Conservation (phyloP, 2,797 vertebrate species). For the Vespertilio murinus region DNA sequence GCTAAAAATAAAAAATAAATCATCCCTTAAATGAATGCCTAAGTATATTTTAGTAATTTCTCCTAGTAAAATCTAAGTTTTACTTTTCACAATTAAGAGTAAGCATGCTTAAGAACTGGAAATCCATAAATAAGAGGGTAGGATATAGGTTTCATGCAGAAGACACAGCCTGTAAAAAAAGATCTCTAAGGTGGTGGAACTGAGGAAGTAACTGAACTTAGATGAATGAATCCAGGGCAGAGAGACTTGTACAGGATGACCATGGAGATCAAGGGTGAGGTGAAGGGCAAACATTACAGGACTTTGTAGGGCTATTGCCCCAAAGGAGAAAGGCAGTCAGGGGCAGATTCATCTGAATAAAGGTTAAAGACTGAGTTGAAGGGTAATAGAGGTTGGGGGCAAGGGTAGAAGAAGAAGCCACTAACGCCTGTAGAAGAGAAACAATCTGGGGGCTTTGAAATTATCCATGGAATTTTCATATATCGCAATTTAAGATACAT, state of each 20-base stretch:
- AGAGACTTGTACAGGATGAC: no score
- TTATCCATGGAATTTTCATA: background rate
- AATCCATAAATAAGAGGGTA: background rate
- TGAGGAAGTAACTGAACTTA: background rate
- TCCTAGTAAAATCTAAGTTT: background rate
- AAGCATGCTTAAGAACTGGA: background rate
- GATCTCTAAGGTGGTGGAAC: rapidly evolving
- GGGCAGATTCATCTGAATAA: background rate
- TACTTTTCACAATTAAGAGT: background rate
- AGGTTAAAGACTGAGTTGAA: background rate
- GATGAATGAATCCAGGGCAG: no score
- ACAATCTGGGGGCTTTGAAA: background rate
- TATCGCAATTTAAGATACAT: background rate
- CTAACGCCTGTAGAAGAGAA: background rate
- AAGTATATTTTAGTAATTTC: background rate
- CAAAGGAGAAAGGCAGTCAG: background rate
- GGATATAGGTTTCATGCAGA: background rate
- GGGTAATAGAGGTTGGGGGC: background rate
- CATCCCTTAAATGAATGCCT: background rate
- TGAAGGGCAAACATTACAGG: rapidly evolving
- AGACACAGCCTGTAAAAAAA: background rate
- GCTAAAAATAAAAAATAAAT: background rate
- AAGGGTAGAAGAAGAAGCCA: background rate
- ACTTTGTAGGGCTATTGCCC: background rate
- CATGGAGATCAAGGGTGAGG: background rate